Base-by-base conservation (phyloP, 2,113 vertebrate species). In the Capreolus pygargus region DNA sequence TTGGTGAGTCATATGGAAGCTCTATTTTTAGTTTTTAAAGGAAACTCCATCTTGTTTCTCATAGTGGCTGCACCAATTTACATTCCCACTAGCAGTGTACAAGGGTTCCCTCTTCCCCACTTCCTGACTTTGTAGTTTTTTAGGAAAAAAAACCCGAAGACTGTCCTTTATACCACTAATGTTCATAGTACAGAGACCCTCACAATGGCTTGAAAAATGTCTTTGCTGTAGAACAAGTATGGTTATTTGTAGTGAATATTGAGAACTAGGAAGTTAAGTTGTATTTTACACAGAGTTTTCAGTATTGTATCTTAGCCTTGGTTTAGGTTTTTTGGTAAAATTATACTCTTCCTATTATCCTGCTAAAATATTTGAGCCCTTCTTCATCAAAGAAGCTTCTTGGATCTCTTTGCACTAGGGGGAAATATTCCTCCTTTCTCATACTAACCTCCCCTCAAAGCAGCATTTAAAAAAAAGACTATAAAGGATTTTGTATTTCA, bases 311-410 rank as follows among this genome's bases (percentile, higher is more conserved):
- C 85, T 74, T 70, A 57, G 64, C 28, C 33, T 81, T 87, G 2
- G 2, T 45, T 94, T 61, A 88, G 54, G 10, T 94, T 81, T 96
- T 93, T 76, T 79, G 23, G 17, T 92, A 84, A 90, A 95, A 74
- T 50, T n/a, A 57, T 88, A 47, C 52, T 91, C 15, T 89, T 47
- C 25, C 43, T 92, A 67, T 91, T 81, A 95, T 81, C 15, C 17
- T 30, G 30, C 79, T 93, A 93, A 96, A 95, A 92, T 92, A 85
- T 94, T 96, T 95, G 67, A 27, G n/a, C 43, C 21, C 91, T 7
- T 87, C 45, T 95, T 23, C 36, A 57, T 87, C 21, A 64, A 91
- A 36, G 47, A 86, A 45, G n/a, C 12, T 25, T 82, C 82, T 74
- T 70, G 43, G n/a, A 19, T 67, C 36, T 95, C n/a, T 86, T 97